phyloP scores from a whole-genome alignment of 2,888 invertebrate species.

The Enchytraeus crypticus region DNA sequence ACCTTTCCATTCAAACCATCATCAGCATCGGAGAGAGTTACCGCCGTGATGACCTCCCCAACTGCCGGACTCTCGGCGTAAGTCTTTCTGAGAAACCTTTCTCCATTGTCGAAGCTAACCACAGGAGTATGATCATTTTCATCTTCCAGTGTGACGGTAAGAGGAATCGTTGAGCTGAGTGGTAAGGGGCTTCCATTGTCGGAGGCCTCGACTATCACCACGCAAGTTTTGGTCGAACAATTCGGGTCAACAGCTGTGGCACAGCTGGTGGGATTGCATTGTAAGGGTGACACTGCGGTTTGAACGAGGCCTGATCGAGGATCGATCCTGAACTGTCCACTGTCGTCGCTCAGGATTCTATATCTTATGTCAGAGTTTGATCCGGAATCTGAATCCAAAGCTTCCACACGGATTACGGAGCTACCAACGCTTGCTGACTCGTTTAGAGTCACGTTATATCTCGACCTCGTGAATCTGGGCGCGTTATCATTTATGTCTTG shows the following conservation, averaged over 20 bases:
- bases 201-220: slow-evolving; percentile 83
- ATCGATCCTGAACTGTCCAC: slow-evolving; percentile 64
- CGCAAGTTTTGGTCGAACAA: slow-evolving; percentile 73
- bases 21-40: slow-evolving; percentile 82
- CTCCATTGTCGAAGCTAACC: slow-evolving; percentile 51
- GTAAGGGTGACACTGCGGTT: not conserved
- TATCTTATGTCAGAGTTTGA: slow-evolving; percentile 24
- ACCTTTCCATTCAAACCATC: slow-evolving; percentile 85
- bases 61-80: slow-evolving; percentile 88
- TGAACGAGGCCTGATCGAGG: not conserved
- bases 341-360: slow-evolving; percentile 43
- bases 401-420: slow-evolving; percentile 17
- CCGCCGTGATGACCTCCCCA: slow-evolving; percentile 82
- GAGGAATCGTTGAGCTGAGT: slow-evolving; percentile 61
- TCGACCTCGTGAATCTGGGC: slow-evolving; percentile 82
- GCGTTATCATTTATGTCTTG: slow-evolving; percentile 89
- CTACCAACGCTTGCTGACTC: slow-evolving; percentile 16
- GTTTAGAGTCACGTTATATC: slow-evolving; percentile 81
- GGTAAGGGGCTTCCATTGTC: slow-evolving; percentile 78
- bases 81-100: slow-evolving; percentile 71
- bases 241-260: not conserved
- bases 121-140: slow-evolving; percentile 44
- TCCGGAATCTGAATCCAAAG: slow-evolving; percentile 21
- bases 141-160: slow-evolving; percentile 40
- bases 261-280: not conserved